Conservation (phyloP, 2,797 vertebrate genomes). For the Protosalanx chinensis region DNA sequence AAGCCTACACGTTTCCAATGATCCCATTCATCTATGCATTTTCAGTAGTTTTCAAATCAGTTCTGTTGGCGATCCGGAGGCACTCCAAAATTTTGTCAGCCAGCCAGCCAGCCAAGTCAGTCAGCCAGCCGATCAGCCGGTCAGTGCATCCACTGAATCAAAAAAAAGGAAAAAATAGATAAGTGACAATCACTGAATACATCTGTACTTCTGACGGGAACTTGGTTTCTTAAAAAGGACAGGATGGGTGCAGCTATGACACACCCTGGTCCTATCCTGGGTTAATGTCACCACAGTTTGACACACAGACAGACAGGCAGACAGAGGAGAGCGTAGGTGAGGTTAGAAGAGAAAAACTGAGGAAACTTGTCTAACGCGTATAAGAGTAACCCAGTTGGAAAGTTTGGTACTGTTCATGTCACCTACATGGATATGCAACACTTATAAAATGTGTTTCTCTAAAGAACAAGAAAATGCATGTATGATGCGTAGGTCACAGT, state of each 20-base stretch:
- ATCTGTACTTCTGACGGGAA: not conserved
- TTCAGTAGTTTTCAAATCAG: slow-evolving; percentile 6
- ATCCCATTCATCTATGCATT: not conserved
- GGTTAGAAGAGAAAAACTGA: not conserved
- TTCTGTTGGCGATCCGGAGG: slow-evolving; percentile 4
- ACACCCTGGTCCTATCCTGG: not conserved
- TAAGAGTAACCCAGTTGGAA: too few species aligned
- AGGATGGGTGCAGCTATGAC: not conserved
- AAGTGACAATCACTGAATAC: not conserved
- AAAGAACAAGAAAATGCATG: not conserved
- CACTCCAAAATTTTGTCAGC: not conserved
- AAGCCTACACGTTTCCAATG: not conserved
- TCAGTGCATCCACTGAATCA: slow-evolving; percentile 44
- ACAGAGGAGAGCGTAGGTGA: not conserved
- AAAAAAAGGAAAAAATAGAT: slow-evolving; percentile 34
- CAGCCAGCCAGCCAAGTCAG: not conserved
- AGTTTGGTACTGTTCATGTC: too few species aligned
- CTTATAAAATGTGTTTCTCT: not conserved
- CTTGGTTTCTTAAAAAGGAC: not conserved
- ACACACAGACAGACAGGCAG: not conserved
- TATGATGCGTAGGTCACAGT: not conserved
- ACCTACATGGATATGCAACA: too few species aligned
- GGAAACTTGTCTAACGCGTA: not conserved
- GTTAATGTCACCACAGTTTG: not conserved
- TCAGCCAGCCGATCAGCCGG: slow-evolving; percentile 21